Percentiles rank a stretch among this genome's conserved stretches.
phyloP scores from a whole-genome alignment of 1,140 invertebrate genomes.

The Orchestia grillus region DNA sequence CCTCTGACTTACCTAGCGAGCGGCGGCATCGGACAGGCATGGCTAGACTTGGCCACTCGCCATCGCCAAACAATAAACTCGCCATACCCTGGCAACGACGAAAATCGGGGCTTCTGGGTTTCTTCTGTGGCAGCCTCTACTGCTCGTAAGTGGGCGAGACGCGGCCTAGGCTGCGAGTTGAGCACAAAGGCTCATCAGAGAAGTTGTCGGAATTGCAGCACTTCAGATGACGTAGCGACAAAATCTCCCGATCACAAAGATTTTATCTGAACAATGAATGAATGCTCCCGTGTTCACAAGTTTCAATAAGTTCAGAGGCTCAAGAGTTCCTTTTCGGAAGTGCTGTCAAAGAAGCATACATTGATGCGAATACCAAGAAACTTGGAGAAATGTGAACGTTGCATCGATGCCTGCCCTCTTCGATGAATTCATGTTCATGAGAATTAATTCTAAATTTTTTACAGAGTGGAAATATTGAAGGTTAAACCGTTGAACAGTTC shows the following conservation, averaged over 20 bases:
- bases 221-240: background rate
- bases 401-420: background rate
- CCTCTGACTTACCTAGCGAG: background rate
- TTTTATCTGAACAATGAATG: background rate
- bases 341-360: background rate
- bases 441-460: background rate
- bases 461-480: background rate
- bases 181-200: conserved; percentile 49
- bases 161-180: background rate
- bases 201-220: conserved; percentile 38
- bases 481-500: no score
- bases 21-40: background rate
- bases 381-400: background rate
- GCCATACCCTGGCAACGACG: background rate
- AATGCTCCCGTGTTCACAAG: background rate
- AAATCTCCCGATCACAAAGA: conserved; percentile 16
- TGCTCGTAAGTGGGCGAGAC: conserved; percentile 22
- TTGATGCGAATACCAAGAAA: background rate
- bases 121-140: background rate
- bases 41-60: background rate
- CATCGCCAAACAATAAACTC: conserved; percentile 31
- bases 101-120: background rate
- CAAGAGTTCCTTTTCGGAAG: background rate
- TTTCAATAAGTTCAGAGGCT: background rate
- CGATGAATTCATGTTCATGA: background rate